A percentile compares a stretch with the other conserved stretches of the same genome.
Evolutionary conservation across 2,113 vertebrate genomes (phyloP).

Genomic region (Martes martes): DNA sequence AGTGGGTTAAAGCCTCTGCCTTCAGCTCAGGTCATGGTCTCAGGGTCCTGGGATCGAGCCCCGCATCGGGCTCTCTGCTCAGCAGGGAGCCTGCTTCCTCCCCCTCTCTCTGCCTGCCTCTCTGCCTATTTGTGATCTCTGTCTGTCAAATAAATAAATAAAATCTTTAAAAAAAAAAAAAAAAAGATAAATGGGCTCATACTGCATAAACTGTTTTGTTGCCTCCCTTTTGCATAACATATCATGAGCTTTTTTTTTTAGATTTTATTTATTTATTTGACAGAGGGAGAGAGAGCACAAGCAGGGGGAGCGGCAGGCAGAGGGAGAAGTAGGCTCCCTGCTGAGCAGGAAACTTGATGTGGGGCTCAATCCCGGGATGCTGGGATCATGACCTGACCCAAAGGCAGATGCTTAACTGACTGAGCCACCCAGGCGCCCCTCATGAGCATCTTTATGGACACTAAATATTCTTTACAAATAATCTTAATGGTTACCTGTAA

Average conservation of each 20-base stretch:
- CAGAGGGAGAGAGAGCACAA: not conserved
- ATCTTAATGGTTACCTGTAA: not conserved
- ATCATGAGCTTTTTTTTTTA: not conserved
- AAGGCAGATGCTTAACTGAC: not conserved
- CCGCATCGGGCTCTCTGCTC: too few species aligned
- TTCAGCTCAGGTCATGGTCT: too few species aligned
- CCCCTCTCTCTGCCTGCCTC: too few species aligned
- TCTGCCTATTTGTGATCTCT: too few species aligned
- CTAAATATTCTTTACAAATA: not conserved
- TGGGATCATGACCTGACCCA: too few species aligned
- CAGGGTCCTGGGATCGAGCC: too few species aligned
- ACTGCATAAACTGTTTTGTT: not conserved
- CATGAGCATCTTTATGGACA: not conserved
- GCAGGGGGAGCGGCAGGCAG: not conserved
- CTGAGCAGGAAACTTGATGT: not conserved
- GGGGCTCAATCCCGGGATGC: too few species aligned
- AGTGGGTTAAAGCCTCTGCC: too few species aligned
- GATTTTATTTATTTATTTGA: not conserved
- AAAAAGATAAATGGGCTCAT: not conserved
- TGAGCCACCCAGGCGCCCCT: not conserved
- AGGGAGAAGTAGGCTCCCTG: too few species aligned
- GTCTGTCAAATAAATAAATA: too few species aligned
- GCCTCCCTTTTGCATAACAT: not conserved
- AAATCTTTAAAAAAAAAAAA: too few species aligned
- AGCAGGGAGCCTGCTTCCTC: too few species aligned